A percentile compares a stretch with the other conserved stretches of the same genome.
phyloP scores from a whole-genome alignment of 2,113 vertebrate species.

The Carassius auratus region DNA sequence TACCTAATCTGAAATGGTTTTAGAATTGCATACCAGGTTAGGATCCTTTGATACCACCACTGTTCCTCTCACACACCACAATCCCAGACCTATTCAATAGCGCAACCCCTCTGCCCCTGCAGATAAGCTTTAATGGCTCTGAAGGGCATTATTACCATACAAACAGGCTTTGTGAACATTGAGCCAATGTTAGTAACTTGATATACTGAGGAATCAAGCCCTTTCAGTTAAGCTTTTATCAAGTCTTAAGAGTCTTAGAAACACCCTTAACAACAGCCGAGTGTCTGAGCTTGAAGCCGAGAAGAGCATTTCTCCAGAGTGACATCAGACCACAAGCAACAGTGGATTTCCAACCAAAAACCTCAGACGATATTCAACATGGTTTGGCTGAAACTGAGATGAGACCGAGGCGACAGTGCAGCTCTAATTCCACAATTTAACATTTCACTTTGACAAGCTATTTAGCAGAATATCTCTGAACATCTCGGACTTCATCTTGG shows the following conservation, averaged over 20 bases:
- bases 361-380: slow-evolving; percentile 59
- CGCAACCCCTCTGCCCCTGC: slow-evolving; percentile 30
- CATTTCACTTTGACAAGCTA: background rate
- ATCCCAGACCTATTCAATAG: slow-evolving; percentile 64
- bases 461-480: background rate
- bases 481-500: background rate
- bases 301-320: slow-evolving; percentile 60
- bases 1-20: slow-evolving; percentile 5
- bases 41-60: slow-evolving; percentile 61
- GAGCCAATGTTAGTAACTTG: slow-evolving; percentile 65
- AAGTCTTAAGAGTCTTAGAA: slow-evolving; percentile 44
- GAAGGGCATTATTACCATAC: slow-evolving; percentile 65
- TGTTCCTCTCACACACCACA: slow-evolving; percentile 53
- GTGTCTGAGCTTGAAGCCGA: slow-evolving; percentile 25
- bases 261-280: slow-evolving; percentile 46
- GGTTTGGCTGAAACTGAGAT: slow-evolving; percentile 52
- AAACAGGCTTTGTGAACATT: slow-evolving; percentile 72
- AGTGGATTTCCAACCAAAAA: slow-evolving; percentile 51
- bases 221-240: slow-evolving; percentile 65
- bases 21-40: slow-evolving; percentile 5
- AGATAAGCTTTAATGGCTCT: slow-evolving; percentile 65
- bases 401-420: background rate
- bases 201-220: slow-evolving; percentile 66
- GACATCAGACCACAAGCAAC: slow-evolving; percentile 66
- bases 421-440: background rate